Evolutionary conservation across 92 coral and sea anemone species (phyloP).

Genomic region (Meandrina meandrites): DNA sequence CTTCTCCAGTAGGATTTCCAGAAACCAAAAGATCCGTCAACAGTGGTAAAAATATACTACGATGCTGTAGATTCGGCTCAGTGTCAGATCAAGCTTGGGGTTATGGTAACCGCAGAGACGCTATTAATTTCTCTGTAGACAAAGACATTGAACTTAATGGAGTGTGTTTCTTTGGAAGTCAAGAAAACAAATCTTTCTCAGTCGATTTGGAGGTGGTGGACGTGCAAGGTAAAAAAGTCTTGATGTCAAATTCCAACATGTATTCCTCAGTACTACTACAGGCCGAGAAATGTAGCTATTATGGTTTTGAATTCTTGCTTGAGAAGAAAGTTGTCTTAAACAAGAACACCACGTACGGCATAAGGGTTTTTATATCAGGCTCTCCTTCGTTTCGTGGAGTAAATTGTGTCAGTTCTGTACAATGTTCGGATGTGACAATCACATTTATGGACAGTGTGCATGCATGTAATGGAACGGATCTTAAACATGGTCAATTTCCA

Average conservation of each 20-base stretch:
- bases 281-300: too few species aligned
- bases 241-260: too few species aligned
- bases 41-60: background rate
- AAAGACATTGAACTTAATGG: too few species aligned
- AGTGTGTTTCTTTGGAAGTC: background rate
- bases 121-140: too few species aligned
- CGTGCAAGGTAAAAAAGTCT: background rate
- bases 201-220: background rate
- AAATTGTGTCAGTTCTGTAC: too few species aligned
- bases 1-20: background rate
- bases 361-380: background rate
- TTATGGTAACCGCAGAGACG: background rate
- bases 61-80: background rate
- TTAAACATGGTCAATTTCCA: too few species aligned
- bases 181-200: background rate
- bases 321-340: background rate
- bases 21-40: background rate
- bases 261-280: too few species aligned
- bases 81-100: background rate
- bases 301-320: background rate
- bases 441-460: too few species aligned
- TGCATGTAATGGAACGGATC: too few species aligned
- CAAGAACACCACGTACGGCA: background rate
- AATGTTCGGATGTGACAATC: too few species aligned
- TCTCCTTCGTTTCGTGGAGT: too few species aligned